Conservation (phyloP, 2,888 invertebrate species). For the Acrocyrtus sp. region DNA sequence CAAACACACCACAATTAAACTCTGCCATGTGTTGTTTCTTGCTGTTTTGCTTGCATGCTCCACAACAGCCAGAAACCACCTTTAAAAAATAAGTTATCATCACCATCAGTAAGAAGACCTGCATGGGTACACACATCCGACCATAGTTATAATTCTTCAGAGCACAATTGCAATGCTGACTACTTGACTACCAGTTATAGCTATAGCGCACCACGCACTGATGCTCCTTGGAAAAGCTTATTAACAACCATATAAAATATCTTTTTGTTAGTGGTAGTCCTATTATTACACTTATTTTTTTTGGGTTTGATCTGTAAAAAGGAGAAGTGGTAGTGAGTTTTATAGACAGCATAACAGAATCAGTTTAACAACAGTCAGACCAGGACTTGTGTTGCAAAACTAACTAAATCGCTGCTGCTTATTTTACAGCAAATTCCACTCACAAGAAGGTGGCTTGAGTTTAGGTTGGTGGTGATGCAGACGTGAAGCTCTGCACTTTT, state of each 20-base stretch:
- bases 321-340: slow-evolving; percentile 5
- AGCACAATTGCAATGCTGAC: no score
- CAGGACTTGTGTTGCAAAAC: slow-evolving; percentile 1
- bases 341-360: no score
- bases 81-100: no score
- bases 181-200: no score
- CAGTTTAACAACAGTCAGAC: not conserved
- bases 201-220: no score
- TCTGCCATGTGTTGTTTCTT: no score
- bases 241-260: slow-evolving; percentile 21
- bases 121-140: slow-evolving; percentile 1
- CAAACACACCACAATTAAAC: slow-evolving; percentile 14
- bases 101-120: slow-evolving; percentile 13
- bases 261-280: slow-evolving; percentile 21
- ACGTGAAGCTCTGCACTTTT: not conserved
- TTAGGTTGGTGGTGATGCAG: not conserved
- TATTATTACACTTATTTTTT: slow-evolving; percentile 5
- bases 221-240: slow-evolving; percentile 27
- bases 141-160: not conserved
- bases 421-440: not conserved
- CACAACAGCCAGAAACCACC: no score
- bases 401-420: not conserved
- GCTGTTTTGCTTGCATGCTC: no score
- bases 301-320: not conserved
- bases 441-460: not conserved